A percentile compares a stretch with the other conserved stretches of the same genome.
Evolutionary conservation across 2,113 vertebrate genomes (phyloP).

Genomic region (Laticauda laticaudata): DNA sequence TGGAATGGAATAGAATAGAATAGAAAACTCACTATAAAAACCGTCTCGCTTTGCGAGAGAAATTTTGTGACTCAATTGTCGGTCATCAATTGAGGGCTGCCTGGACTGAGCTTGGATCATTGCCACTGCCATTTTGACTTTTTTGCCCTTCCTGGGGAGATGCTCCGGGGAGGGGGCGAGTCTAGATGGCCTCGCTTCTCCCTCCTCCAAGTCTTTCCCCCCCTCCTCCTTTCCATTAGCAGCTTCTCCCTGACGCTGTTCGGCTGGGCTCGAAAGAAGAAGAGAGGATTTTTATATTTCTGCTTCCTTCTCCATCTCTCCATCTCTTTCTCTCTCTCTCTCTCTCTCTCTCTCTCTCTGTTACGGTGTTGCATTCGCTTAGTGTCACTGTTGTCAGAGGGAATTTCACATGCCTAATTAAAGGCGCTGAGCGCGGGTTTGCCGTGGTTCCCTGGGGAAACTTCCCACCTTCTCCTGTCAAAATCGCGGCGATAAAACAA

Average conservation of each 20-base stretch:
- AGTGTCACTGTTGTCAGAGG: background rate
- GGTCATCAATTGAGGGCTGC: too few species aligned
- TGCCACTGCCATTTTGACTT: too few species aligned
- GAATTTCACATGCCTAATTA: slow-evolving; percentile 53
- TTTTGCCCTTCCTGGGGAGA: too few species aligned
- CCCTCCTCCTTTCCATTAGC: fast-evolving
- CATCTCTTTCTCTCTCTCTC: background rate
- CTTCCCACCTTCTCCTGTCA: slow-evolving; percentile 5
- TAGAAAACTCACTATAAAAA: too few species aligned
- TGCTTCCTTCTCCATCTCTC: background rate
- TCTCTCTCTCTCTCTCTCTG: background rate
- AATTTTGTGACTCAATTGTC: too few species aligned
- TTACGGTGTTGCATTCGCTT: background rate
- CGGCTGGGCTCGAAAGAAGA: background rate
- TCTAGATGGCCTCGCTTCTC: background rate
- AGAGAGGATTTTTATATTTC: fast-evolving
- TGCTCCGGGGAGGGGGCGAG: background rate
- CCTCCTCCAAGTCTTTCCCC: background rate
- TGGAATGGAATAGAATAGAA: too few species aligned
- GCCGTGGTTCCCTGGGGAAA: background rate
- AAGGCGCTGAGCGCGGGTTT: slow-evolving; percentile 12
- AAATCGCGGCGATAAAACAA: slow-evolving; percentile 40
- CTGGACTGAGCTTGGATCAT: too few species aligned
- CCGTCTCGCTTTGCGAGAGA: too few species aligned
- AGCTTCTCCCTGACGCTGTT: fast-evolving